Percentiles rank a stretch among this genome's conserved stretches.
These are phyloP conservation scores for Caranx ignobilis DNA, from an alignment of 2,113 vertebrate genomes.

Conservation along the genomic window DNA sequence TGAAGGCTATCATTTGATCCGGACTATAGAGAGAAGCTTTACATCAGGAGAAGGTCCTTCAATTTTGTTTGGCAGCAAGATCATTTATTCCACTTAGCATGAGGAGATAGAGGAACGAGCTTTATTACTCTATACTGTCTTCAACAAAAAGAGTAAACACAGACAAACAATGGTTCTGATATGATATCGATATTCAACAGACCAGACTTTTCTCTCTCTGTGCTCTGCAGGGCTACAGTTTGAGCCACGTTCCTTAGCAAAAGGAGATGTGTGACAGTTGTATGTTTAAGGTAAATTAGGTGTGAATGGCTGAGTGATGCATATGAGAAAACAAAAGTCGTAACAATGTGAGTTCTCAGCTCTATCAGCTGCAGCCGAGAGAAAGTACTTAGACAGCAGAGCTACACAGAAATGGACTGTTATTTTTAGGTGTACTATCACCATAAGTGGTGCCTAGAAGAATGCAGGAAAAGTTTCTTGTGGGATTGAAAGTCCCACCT, in stretches of 20 bases:
- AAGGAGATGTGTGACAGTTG: slow-evolving; percentile 3
- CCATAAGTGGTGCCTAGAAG: slow-evolving; percentile 25
- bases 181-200: slow-evolving; percentile 26
- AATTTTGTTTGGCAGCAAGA: slow-evolving; percentile 27
- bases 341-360: not conserved
- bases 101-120: slow-evolving; percentile 15
- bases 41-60: slow-evolving; percentile 27
- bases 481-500: slow-evolving; percentile 72
- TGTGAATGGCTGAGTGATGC: not conserved
- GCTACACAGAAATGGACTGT: slow-evolving; percentile 2
- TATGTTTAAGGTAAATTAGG: slow-evolving; percentile 6
- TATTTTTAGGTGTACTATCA: slow-evolving; percentile 46
- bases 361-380: not conserved
- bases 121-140: slow-evolving; percentile 19
- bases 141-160: slow-evolving; percentile 38
- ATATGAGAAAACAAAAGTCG: not conserved
- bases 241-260: not conserved
- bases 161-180: slow-evolving; percentile 17
- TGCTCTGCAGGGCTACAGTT: slow-evolving; percentile 3
- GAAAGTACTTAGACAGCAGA: not conserved
- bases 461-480: slow-evolving; percentile 57
- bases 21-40: slow-evolving; percentile 34
- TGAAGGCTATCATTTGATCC: slow-evolving; percentile 58
- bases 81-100: slow-evolving; percentile 29
- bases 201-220: not conserved